These are phyloP conservation scores for Mallotus villosus DNA, from an alignment of 2,797 vertebrate species.

Conservation along the genomic window DNA sequence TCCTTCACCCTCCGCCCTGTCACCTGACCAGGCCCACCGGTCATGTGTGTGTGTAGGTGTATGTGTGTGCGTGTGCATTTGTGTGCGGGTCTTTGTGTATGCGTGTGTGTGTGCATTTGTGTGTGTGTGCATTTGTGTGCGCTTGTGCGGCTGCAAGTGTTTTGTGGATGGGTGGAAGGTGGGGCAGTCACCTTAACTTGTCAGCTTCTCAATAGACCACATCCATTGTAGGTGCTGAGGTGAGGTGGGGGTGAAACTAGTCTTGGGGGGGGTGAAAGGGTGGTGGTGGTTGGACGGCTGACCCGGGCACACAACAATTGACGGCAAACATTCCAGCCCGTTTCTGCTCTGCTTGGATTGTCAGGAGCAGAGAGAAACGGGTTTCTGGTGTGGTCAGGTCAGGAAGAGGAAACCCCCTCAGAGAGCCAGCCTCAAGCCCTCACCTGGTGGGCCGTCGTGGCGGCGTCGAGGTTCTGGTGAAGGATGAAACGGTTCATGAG, in stretches of 20 bases:
- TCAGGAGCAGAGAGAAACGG: neutral
- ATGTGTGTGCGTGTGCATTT: slow-evolving; percentile 23
- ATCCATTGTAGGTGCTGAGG: neutral
- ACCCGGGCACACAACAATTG: slow-evolving; percentile 3
- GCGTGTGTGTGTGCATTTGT: no score
- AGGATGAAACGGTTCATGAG: no score
- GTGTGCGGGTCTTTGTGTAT: slow-evolving; percentile 11
- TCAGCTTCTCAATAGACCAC: neutral
- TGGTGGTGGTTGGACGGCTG: neutral
- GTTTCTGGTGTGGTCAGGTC: neutral
- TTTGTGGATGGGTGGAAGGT: neutral
- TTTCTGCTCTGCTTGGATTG: neutral
- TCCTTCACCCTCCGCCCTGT: slow-evolving; percentile 10
- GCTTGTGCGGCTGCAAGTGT: neutral
- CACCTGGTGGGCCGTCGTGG: no score
- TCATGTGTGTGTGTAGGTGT: neutral
- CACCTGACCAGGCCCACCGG: neutral
- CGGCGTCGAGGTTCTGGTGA: no score
- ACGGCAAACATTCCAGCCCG: slow-evolving; percentile 16
- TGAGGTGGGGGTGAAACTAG: neutral
- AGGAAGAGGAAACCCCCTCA: neutral
- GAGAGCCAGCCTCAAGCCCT: neutral
- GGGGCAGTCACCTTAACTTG: neutral
- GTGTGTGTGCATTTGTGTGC: no score
- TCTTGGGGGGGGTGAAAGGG: neutral